These are phyloP conservation scores for Alligator sinensis DNA, from an alignment of 2,113 vertebrate genomes.

Conservation along the genomic window DNA sequence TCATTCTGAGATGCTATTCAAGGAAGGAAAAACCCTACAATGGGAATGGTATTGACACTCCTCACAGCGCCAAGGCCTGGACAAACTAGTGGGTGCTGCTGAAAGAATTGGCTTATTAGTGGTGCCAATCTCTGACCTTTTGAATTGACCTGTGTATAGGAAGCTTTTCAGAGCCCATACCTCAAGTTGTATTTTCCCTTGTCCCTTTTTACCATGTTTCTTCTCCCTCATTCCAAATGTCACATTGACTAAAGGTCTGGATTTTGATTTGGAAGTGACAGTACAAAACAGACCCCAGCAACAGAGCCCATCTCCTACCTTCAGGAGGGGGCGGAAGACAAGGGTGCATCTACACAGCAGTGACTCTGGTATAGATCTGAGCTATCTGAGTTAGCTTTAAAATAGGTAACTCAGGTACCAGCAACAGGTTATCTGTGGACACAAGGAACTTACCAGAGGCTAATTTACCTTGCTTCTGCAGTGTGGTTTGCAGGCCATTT, in stretches of 20 bases:
- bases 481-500: too few relatives aligned
- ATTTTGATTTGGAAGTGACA: too few relatives aligned
- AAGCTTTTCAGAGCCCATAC: neutral
- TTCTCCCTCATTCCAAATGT: neutral
- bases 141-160: neutral
- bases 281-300: neutral
- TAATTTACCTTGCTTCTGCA: too few relatives aligned
- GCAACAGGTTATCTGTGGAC: too few relatives aligned
- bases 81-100: rapidly evolving
- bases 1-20: neutral
- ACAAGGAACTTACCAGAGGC: too few relatives aligned
- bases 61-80: neutral
- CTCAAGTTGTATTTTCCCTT: neutral
- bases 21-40: neutral
- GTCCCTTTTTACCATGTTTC: neutral
- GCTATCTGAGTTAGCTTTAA: too few relatives aligned
- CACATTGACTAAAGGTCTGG: neutral
- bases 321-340: neutral
- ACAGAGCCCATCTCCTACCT: too few relatives aligned
- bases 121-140: neutral
- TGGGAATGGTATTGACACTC: neutral
- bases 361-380: too few relatives aligned
- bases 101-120: neutral
- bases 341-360: neutral
- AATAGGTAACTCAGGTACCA: too few relatives aligned